Base-by-base conservation (phyloP, 2,888 invertebrate genomes). In the Periphyllus acericola region DNA sequence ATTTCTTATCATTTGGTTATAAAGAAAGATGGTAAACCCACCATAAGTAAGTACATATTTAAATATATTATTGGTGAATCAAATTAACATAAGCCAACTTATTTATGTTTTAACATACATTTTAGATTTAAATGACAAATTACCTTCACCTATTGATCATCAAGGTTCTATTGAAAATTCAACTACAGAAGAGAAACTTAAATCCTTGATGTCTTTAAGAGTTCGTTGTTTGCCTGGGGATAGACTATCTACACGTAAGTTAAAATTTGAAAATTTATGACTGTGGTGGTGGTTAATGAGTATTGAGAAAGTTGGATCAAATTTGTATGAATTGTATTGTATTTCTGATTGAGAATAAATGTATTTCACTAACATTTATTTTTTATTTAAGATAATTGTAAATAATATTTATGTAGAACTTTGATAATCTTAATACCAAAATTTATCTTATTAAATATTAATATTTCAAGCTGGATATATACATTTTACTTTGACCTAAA, bases 1-100 rank as follows among this genome's bases (percentile, higher is more conserved):
- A 8, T 75, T 74, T 19, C 72, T 19, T 25, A 72, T 46, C 87
- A 87, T 75, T 81, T 87, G 25, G 32, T 74, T 60, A 21, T 80
- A 40, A 79, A 80, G 52, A 72, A 80, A 32, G 36, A 25, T 17
- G 17, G 60, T 25, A 32, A 72, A 80, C 19, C 55, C 3, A 25
- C 29, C 19, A 80, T 32, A 1, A 40, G 79, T 86, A 72, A 29
- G 72, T 80, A 52, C n/a, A 68, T 5, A 34, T 71, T 46, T 11
- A 46, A 46, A 46, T 46, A 14, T 1, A 46, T 46, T 14, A 46
- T 46, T 46, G 46, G 14, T 8, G 14, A 46, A 46, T 14, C 14
- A 14, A 46, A 46, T 46, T 46, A 11, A 46, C 46, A 2, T 60
- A 52, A 52, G 2, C 17, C 1, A 34, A 55, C 11, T 55, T 25